Conservation (phyloP, 2,113 vertebrate genomes). For the Sander lucioperca region DNA sequence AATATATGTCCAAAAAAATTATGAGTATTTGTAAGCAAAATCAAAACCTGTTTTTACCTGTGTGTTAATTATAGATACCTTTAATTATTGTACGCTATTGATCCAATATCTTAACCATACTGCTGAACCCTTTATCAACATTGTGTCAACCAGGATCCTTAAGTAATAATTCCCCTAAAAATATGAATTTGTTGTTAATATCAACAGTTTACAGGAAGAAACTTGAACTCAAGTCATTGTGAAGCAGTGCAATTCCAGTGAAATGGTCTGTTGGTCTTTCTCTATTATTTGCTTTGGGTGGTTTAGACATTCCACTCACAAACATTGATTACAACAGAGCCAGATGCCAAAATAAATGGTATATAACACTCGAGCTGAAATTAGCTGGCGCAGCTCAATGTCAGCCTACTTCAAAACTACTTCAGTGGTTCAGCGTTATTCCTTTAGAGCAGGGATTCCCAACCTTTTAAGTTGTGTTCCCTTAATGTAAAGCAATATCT, state of each 20-base stretch:
- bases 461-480: not conserved
- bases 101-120: not conserved
- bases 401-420: not conserved
- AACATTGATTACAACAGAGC: conserved; percentile 27
- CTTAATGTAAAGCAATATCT: not conserved
- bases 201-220: not conserved
- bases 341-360: conserved; percentile 18
- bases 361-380: conserved; percentile 16
- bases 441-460: not conserved
- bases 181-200: too few relatives aligned
- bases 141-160: not conserved
- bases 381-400: not conserved
- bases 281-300: conserved; percentile 2
- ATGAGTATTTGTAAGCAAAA: not conserved
- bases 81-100: not conserved
- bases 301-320: conserved; percentile 15
- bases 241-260: conserved; percentile 6
- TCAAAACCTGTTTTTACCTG: not conserved
- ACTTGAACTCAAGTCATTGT: not conserved
- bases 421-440: not conserved
- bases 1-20: not conserved
- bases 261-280: conserved; percentile 37
- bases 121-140: not conserved
- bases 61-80: conserved; percentile 3
- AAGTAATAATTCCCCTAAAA: not conserved